Percentiles rank a stretch among this genome's conserved stretches.
phyloP scores from a whole-genome alignment of 2,888 invertebrate species.

The Steinernema carpocapsae region DNA sequence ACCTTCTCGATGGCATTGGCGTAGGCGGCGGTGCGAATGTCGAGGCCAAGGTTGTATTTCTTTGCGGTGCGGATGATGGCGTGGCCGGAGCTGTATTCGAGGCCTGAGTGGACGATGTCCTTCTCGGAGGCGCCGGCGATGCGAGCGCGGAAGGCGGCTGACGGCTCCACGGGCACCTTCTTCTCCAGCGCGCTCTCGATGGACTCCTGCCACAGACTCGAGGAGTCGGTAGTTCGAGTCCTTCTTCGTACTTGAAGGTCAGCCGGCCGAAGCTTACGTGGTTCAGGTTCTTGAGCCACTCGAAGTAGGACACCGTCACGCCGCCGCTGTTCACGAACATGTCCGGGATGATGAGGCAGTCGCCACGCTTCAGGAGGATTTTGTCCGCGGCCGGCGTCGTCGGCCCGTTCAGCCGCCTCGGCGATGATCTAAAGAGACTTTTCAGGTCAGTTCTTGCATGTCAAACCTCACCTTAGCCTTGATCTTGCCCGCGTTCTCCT shows the following conservation, averaged over 20 bases:
- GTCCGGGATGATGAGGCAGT: conserved; percentile 89
- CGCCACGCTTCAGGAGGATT: conserved; percentile 80
- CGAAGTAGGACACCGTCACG: conserved; percentile 97
- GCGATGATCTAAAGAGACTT: conserved; percentile 84
- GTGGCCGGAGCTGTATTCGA: conserved; percentile 86
- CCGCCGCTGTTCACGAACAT: conserved; percentile 79
- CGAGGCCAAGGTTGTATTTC: conserved; percentile 89
- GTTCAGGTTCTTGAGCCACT: conserved; percentile 96
- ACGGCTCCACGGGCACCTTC: conserved; percentile 57
- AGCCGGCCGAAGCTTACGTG: conserved; percentile 92
- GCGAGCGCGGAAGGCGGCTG: conserved; percentile 72
- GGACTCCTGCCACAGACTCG: no score
- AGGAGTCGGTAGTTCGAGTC: no score
- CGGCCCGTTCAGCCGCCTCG: conserved; percentile 96
- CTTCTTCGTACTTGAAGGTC: conserved; percentile 88
- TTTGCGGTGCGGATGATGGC: conserved; percentile 71
- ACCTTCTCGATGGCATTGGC: conserved; percentile 89
- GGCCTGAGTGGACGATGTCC: conserved; percentile 91
- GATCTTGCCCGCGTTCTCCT: conserved; percentile 85
- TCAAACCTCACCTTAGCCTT: conserved; percentile 80
- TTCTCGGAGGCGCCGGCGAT: conserved; percentile 89
- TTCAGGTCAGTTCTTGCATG: background rate
- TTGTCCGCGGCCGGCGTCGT: conserved; percentile 92
- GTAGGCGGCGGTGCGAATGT: conserved; percentile 94
- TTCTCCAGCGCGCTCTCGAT: conserved; percentile 77